Evolutionary conservation across 2,113 vertebrate species (phyloP).

Genomic region (Salvelinus alpinus): DNA sequence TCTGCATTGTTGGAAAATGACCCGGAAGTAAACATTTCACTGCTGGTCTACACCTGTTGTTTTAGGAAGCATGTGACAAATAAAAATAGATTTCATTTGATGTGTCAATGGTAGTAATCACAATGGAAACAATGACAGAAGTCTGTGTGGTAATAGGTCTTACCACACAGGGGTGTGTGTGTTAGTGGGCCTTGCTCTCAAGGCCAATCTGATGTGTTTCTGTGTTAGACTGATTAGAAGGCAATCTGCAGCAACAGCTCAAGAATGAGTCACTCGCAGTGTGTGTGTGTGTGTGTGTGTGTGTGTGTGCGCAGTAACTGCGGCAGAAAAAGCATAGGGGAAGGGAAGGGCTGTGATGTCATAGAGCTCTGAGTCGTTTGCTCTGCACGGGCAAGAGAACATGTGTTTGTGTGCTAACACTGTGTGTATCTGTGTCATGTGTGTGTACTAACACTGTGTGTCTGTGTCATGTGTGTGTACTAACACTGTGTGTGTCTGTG

Average conservation of each 20-base stretch:
- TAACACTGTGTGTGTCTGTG: neutral
- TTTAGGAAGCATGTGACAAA: no score
- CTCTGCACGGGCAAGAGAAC: neutral
- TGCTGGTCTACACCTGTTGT: no score
- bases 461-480: neutral
- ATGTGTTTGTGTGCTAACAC: neutral
- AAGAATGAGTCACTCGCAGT: conserved; percentile 27
- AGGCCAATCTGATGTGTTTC: conserved; percentile 7
- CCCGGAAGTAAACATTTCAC: no score
- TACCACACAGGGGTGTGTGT: neutral
- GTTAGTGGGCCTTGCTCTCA: neutral
- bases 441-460: neutral
- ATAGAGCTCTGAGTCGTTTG: neutral
- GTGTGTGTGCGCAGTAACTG: conserved; percentile 17
- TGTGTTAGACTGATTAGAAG: conserved; percentile 12
- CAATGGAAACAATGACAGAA: conserved; percentile 63
- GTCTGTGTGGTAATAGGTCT: conserved; percentile 27
- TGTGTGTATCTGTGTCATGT: no score
- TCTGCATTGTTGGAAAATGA: no score
- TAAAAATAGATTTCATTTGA: neutral
- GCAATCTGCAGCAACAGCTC: conserved; percentile 12
- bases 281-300: conserved; percentile 7
- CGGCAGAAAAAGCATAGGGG: conserved; percentile 6
- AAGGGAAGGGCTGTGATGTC: conserved; percentile 1
- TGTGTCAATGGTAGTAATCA: conserved; percentile 47